phyloP scores from a whole-genome alignment of 1,140 invertebrate genomes.

The Bombus pascuorum region DNA sequence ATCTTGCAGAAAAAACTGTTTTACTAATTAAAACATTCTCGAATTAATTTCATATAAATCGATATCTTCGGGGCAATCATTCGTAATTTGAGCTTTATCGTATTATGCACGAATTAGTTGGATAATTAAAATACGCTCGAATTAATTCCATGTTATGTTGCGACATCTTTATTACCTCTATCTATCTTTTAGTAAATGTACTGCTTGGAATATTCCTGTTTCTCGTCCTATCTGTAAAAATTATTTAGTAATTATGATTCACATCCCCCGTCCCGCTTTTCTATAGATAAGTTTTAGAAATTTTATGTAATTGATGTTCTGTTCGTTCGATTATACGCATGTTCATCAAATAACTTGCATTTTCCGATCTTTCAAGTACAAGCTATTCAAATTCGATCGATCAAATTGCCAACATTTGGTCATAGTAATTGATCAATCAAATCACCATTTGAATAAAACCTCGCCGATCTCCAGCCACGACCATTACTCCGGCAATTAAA shows the following conservation, averaged over 20 bases:
- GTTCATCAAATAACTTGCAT: neutral
- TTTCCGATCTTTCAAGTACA: neutral
- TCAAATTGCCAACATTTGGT: neutral
- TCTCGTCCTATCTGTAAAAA: neutral
- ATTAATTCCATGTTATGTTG: neutral
- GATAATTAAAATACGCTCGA: conserved; percentile 24
- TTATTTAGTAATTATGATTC: neutral
- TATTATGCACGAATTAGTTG: neutral
- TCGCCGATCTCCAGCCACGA: neutral
- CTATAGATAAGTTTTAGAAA: neutral
- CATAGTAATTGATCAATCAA: neutral
- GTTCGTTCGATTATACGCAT: neutral
- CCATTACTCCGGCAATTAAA: neutral
- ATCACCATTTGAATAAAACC: neutral
- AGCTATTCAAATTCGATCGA: neutral
- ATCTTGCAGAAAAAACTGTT: neutral
- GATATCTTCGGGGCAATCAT: neutral
- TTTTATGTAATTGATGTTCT: neutral
- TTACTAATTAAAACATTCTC: conserved; percentile 33
- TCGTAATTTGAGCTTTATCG: neutral
- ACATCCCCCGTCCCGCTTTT: too few species aligned
- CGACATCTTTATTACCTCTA: conserved; percentile 5
- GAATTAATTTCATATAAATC: conserved; percentile 34
- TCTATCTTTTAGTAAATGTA: neutral
- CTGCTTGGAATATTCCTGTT: too few species aligned